Base-by-base conservation (phyloP, 2,888 invertebrate species). In the Proisotoma minuta region DNA sequence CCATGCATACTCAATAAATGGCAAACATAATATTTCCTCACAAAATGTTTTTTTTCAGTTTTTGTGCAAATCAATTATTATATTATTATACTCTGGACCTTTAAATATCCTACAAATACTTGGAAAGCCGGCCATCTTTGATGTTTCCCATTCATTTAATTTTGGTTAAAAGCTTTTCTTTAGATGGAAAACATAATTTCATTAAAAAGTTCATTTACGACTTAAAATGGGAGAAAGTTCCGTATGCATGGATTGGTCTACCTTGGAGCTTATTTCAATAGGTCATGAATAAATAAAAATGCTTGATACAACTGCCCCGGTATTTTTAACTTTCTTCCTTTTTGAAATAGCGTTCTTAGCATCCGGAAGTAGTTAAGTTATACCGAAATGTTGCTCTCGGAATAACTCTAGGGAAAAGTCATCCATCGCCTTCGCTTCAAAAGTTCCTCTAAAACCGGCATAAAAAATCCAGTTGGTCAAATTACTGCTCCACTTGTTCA, bases 271-370 rank as follows among this genome's bases (percentile, higher is more conserved):
- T 20, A 34, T 54, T 54, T 54, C 53, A 54, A 54, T 54, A 54
- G 53, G 29, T 29, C 53, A 54, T 54, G 53, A 54, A 54, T 54
- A 54, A 54, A 54, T 54, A 54, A 54, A 54, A 54, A 54, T 29
- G 10, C 29, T 28, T 4, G 15, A 3, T 27, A 27, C 51, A 5
- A 8, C 51, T 51, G 3, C 23, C 49, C 49, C 23, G 29, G 53
- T 54, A 54, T 22, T 54, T 54, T 54, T 54, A 54, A 54, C 53
- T 54, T 54, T 54, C 39, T 23, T 34, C 53, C 29, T 28, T 20
- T 34, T 39, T 22, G 29, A 20, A 54, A 54, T 20, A 22, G 34
- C 20, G 29, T 54, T 29, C 39, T 27, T 39, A 39, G 10, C 53
- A 54, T 34, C 53, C 53, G 53, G 53, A 54, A 54, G 53, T 39